These are phyloP conservation scores for Ormyrus thymus DNA, from an alignment of 2,888 invertebrate genomes.

Conservation along the genomic window DNA sequence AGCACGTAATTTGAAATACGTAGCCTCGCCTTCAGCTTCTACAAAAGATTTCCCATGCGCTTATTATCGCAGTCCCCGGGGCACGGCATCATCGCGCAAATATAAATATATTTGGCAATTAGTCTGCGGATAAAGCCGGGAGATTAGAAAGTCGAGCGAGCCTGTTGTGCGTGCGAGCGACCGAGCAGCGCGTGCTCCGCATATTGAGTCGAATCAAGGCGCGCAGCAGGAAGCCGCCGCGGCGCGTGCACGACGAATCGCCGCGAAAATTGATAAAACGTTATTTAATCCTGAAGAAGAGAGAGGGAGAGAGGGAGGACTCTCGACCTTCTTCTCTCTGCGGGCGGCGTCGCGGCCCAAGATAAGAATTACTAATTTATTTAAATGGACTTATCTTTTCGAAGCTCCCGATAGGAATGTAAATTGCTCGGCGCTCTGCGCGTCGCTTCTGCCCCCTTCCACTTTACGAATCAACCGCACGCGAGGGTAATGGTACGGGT, in stretches of 20 bases:
- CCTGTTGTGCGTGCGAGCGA: not conserved
- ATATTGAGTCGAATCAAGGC: conserved; percentile 38
- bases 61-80: conserved; percentile 12
- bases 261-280: conserved; percentile 74
- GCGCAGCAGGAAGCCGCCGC: conserved; percentile 45
- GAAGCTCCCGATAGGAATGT: conserved; percentile 74
- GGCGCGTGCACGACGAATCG: conserved; percentile 70
- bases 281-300: conserved; percentile 68
- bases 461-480: conserved; percentile 66
- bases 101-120: conserved; percentile 54
- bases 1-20: conserved; percentile 34
- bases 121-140: conserved; percentile 46
- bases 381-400: conserved; percentile 74
- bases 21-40: not conserved
- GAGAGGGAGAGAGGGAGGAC: not conserved
- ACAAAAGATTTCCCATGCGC: conserved; percentile 10
- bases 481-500: conserved; percentile 72
- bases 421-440: conserved; percentile 67
- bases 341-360: conserved; percentile 58
- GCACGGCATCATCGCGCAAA: conserved; percentile 38
- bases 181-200: conserved; percentile 43
- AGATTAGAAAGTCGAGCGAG: conserved; percentile 52
- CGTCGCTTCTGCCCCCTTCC: conserved; percentile 14
- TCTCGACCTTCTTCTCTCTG: conserved; percentile 44
- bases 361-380: conserved; percentile 75